Percentiles rank a stretch among this genome's conserved stretches.
These are phyloP conservation scores for Crotalus helleri DNA, from an alignment of 2,113 vertebrate genomes.

Conservation along the genomic window DNA sequence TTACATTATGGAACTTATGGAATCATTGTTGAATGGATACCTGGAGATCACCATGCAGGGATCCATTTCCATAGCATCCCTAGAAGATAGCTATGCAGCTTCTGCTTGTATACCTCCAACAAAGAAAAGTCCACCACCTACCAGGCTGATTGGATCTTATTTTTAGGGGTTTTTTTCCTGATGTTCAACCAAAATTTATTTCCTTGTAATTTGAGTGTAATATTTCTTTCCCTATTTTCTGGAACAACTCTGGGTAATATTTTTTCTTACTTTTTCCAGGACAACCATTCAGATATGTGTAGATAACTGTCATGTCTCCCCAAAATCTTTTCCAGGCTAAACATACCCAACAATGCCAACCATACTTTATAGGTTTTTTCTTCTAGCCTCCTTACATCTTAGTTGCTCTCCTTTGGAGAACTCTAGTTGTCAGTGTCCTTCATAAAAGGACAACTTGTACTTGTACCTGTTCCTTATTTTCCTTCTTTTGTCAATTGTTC, in stretches of 20 bases:
- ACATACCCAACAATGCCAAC: not conserved
- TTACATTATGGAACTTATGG: not conserved
- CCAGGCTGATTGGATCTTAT: not conserved
- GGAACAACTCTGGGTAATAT: too few relatives aligned
- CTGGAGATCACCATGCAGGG: not conserved
- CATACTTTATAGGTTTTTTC: not conserved
- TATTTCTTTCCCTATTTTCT: not conserved
- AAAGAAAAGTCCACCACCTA: not conserved
- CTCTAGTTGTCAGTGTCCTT: not conserved
- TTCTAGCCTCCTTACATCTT: not conserved
- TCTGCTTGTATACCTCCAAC: not conserved
- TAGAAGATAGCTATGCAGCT: not conserved
- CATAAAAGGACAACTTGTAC: not conserved
- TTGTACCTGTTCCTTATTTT: not conserved
- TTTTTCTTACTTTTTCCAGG: too few relatives aligned
- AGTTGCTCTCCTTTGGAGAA: not conserved
- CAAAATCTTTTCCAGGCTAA: not conserved
- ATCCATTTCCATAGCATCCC: not conserved
- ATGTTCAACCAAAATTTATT: not conserved
- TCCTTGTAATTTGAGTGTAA: not conserved
- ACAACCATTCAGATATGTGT: not conserved
- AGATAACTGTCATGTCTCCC: not conserved
- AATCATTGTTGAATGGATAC: not conserved
- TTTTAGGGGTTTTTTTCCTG: not conserved
- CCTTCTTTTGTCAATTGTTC: not conserved